Evolutionary conservation across 2,113 vertebrate genomes (phyloP), one percentile per base, ranked within the genome.

Genomic region (Brachionichthys hirsutus): DNA sequence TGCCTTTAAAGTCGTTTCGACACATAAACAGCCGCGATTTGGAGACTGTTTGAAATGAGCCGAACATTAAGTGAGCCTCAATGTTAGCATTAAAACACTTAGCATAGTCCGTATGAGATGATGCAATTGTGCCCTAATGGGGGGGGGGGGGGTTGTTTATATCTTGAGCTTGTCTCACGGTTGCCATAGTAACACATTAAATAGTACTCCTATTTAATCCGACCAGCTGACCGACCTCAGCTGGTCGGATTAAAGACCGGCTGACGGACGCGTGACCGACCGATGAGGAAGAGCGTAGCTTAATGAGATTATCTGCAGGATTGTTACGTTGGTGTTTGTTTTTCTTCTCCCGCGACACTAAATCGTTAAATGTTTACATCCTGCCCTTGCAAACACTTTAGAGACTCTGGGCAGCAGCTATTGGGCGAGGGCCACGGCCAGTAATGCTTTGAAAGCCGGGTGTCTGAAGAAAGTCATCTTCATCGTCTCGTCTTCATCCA

Each of bases 161-260:
- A 75, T 62, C 50, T 30, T 42, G 64, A 48, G 51, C 75, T 73
- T 43, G 45, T 73, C 46, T 66, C 34, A 68, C 50, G 60, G 80
- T 78, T 83, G 53, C 83, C 35, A 81, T 79, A 64, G 73, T 61
- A 69, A 80, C 71, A 52, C 48, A 20, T 67, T 70, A 43, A 3
- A 45, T 54, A 63, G 9, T 38, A 45, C 4, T 68, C 45, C 64
- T 64, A 41, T 61, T 65, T 64, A 54, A 83, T 59, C 47, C 45
- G 54, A 76, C 36, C 38, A 4, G 44, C 48, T 54, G 47, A 42
- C 18, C 16, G 43, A 67, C 70, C 66, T 54, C 69, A 54, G 42
- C 66, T 45, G 69, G 34, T 17, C 42, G 35, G 45, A 40, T 61
- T 55, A 46, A 62, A 62, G 24, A 55, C 38, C n/a, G n/a, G n/a